A percentile compares a stretch with the other conserved stretches of the same genome.
phyloP scores from a whole-genome alignment of 2,113 vertebrate species.

The Azemiops feae region DNA sequence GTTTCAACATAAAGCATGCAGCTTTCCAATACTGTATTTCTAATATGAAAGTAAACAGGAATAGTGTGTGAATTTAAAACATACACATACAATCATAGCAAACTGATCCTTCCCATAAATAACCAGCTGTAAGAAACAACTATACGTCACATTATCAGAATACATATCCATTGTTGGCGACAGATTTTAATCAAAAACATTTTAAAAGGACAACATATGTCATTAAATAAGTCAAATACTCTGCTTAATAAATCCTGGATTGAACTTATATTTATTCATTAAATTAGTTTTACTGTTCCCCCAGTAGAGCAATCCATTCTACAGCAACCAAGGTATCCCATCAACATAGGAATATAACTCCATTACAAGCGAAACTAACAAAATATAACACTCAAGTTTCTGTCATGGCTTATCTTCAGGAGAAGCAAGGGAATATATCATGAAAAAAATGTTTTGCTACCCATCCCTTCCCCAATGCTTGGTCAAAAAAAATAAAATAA shows the following conservation, averaged over 20 bases:
- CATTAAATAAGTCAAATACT: background rate
- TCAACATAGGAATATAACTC: conserved; percentile 19
- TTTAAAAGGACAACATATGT: background rate
- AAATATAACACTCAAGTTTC: background rate
- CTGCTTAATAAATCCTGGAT: conserved; percentile 21
- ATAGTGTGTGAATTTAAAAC: background rate
- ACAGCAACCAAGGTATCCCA: conserved; percentile 29
- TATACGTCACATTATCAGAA: background rate
- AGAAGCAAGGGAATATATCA: background rate
- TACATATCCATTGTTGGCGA: background rate
- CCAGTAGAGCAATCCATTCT: conserved; percentile 6
- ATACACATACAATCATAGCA: background rate
- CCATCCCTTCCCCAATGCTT: background rate
- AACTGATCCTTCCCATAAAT: background rate
- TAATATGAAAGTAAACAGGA: background rate
- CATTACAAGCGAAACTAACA: background rate
- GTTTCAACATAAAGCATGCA: background rate
- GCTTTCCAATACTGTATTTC: background rate
- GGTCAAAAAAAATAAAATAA: background rate
- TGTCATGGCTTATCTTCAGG: conserved; percentile 32
- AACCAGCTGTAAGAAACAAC: background rate
- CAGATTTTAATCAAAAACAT: background rate
- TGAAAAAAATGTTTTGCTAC: background rate
- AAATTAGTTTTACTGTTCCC: background rate
- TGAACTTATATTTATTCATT: conserved; percentile 15